Evolutionary conservation across 2,113 vertebrate species (phyloP).

Genomic region (Coryphaenoides rupestris): DNA sequence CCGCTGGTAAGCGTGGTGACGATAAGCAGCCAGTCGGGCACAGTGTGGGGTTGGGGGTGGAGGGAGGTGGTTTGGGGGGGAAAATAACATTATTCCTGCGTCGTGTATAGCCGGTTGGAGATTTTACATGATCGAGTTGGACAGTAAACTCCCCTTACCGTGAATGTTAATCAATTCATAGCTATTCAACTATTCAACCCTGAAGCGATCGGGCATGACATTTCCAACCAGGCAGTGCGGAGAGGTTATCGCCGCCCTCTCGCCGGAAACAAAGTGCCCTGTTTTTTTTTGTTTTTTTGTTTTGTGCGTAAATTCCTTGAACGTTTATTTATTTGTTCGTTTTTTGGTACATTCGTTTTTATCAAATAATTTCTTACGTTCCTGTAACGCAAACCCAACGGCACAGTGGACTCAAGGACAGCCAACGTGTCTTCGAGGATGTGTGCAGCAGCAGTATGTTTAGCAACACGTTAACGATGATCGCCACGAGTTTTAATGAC

Average conservation of each 20-base stretch:
- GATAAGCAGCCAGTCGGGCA: constrained; percentile 19
- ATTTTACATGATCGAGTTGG: constrained; percentile 65
- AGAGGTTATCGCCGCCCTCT: constrained; percentile 44
- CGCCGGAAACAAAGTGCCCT: constrained; percentile 41
- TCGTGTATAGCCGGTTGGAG: constrained; percentile 59
- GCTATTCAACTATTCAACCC: constrained; percentile 72
- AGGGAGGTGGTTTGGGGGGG: not conserved
- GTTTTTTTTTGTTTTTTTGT: constrained; percentile 32
- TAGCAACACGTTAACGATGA: too few species aligned
- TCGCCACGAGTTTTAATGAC: too few species aligned
- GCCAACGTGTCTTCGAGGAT: too few species aligned
- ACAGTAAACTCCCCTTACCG: constrained; percentile 64
- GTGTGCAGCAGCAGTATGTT: too few species aligned
- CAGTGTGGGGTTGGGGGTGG: not conserved
- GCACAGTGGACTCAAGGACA: too few species aligned
- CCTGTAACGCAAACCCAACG: too few species aligned
- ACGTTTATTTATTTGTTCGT: too few species aligned
- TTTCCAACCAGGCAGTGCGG: constrained; percentile 69
- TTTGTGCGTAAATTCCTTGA: too few species aligned
- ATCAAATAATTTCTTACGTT: too few species aligned
- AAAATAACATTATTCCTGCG: constrained; percentile 55
- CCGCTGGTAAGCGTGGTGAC: constrained; percentile 40
- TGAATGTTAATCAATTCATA: constrained; percentile 76
- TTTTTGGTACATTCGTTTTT: too few species aligned
- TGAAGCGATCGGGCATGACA: constrained; percentile 63